Percentiles rank a stretch among this genome's conserved stretches.
These are phyloP conservation scores for Drosophila neotestacea DNA, from an alignment of 2,888 invertebrate genomes.

Conservation along the genomic window DNA sequence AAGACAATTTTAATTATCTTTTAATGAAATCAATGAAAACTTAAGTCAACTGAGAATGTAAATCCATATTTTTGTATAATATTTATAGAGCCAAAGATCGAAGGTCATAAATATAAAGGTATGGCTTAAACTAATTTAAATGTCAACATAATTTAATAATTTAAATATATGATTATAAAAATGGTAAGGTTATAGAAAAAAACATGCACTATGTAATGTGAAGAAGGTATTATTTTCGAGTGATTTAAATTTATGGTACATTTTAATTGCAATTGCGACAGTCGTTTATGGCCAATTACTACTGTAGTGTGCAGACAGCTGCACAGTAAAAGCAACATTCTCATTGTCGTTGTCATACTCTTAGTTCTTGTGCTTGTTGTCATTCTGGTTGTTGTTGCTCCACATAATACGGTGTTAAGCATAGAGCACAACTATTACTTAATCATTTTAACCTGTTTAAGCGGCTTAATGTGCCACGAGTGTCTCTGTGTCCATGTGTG, in stretches of 20 bases:
- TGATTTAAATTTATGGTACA: background rate
- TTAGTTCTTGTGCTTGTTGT: constrained; percentile 28
- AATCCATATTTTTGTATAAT: too few species aligned
- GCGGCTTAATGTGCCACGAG: constrained; percentile 72
- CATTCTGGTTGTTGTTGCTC: constrained; percentile 44
- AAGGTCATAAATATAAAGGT: too few species aligned
- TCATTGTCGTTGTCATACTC: constrained; percentile 29
- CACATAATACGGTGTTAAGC: constrained; percentile 69
- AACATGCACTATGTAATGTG: too few species aligned
- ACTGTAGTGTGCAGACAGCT: constrained; percentile 24
- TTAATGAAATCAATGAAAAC: too few species aligned
- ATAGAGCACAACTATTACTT: constrained; percentile 73
- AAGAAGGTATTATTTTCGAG: too few species aligned
- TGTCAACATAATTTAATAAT: too few species aligned
- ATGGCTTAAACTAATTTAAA: too few species aligned
- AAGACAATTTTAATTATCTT: too few species aligned
- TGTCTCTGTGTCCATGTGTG: constrained; percentile 11
- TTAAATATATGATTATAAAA: too few species aligned
- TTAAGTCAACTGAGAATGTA: too few species aligned
- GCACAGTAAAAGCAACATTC: constrained; percentile 3
- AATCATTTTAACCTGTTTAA: constrained; percentile 77
- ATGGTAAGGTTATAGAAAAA: too few species aligned
- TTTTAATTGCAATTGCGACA: background rate
- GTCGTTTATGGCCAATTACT: constrained; percentile 3
- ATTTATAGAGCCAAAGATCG: too few species aligned